These are phyloP conservation scores for Tolmerus cingulatus DNA, from an alignment of 2,888 invertebrate species.

Conservation along the genomic window DNA sequence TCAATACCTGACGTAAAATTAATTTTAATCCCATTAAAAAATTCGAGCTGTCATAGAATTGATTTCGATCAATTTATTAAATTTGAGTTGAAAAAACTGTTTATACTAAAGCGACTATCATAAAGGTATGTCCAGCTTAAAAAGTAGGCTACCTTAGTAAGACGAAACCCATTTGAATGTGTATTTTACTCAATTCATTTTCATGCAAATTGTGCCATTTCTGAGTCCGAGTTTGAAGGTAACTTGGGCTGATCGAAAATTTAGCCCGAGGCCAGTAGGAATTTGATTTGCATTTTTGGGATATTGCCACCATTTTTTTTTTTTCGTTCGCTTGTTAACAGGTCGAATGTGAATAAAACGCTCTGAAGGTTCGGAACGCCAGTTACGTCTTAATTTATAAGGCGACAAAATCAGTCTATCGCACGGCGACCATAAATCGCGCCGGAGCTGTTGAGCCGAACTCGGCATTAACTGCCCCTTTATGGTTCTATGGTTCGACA, in stretches of 20 bases:
- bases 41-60: too few species aligned
- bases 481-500: background rate
- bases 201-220: background rate
- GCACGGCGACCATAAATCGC: background rate
- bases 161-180: too few species aligned
- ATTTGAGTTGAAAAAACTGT: too few species aligned
- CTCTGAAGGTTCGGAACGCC: background rate
- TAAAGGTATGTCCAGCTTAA: too few species aligned
- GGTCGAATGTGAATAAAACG: background rate
- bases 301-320: background rate
- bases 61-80: too few species aligned
- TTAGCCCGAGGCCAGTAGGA: background rate
- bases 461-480: background rate
- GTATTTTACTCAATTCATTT: background rate
- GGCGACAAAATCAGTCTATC: background rate
- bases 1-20: too few species aligned
- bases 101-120: too few species aligned
- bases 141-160: background rate
- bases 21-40: too few species aligned
- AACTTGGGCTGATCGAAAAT: background rate
- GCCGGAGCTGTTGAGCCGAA: background rate
- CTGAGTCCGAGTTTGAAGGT: background rate
- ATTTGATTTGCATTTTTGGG: background rate
- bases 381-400: background rate
- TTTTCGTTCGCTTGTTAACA: background rate